Evolutionary conservation across 2,797 vertebrate species (phyloP), one percentile per base, ranked within the genome.

Genomic region (Oreortyx pictus): DNA sequence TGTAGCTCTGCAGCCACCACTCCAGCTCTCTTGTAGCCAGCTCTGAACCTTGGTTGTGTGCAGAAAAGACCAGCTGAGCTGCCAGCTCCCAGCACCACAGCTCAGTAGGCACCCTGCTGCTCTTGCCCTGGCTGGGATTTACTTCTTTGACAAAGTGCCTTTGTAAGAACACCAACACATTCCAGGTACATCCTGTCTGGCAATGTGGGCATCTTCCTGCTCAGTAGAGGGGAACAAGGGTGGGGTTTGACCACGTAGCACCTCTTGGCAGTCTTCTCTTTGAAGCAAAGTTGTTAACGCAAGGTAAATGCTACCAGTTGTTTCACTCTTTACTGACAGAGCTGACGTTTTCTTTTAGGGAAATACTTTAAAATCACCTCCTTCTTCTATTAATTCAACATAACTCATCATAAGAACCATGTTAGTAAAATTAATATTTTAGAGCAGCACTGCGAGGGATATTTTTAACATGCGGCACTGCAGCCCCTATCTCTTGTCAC

Each of bases 381-480:
- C 47, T 88, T 86, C 33, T 70, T 50, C 62, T 93, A 35, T 68
- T 91, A 95, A 92, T 86, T 90, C 64, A 70, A 82, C 86, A 57
- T 77, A 94, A 95, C 76, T 66, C 82, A 89, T 89, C 78, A 57
- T 79, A 89, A 89, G 37, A 68, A 79, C 52, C 31, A 10, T 89
- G 66, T 90, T 88, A 91, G 91, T 56, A 88, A 95, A 97, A 96
- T 89, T 89, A 94, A 91, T 95, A 92, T 94, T 92, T 96, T 77
- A 92, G 87, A 68, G 88, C 68, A 13, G 8, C 68, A 52, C 67
- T 94, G 72, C 3, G 0, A 90, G 64, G 41, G 47, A n/a, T 87
- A 79, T 96, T 95, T 94, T 96, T 91, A 95, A 64, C 57, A 61
- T 70, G 61, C 31, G 82, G 46, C 70, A 90, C 56, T 83, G 59